Evolutionary conservation across 2,797 vertebrate genomes (phyloP), one percentile per base, ranked within the genome.

Genomic region (Ceryle rudis): DNA sequence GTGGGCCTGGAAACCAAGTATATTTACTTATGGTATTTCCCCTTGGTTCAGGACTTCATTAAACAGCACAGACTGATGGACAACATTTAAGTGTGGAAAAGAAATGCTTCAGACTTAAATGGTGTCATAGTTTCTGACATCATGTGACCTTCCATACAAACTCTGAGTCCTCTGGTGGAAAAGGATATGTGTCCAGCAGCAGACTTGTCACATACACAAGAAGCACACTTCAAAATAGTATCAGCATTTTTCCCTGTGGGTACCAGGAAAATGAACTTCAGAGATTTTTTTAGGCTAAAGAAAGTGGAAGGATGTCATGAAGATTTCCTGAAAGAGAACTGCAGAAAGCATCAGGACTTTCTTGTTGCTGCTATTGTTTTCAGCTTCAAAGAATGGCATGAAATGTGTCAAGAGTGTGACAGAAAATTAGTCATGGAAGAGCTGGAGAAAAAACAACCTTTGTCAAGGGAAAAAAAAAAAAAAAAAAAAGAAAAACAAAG

Each of bases 201-300:
- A 29, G 31, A 85, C 37, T 5, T 57, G 44, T 8, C 33, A 64
- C 4, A 5, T 42, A 55, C 9, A 58, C 16, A 47, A 22, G 66
- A 15, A 52, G 20, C 25, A 49, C 6, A 8, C 39, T 62, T 88
- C 15, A 29, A 70, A 0, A 5, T 6, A 64, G 0, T 11, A 67
- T 10, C 49, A 69, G 19, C 0, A 0, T 44, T 58, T 83, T 20
- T 70, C 17, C 21, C 28, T 1, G 6, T 37, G 28, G 41, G 20
- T 42, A 49, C 13, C 77, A 42, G 31, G 16, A 75, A 80, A 58
- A 64, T 19, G 4, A 69, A 65, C 6, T 44, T 65, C 64, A 75
- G 49, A 61, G 14, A 61, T 16, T 9, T 58, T 39, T 18, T 39
- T 28, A 73, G 2, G 2, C 20, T 66, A 21, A 85, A 39, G 4